A percentile compares a stretch with the other conserved stretches of the same genome.
Evolutionary conservation across 2,888 invertebrate genomes (phyloP).

Genomic region (Netelia melanura): DNA sequence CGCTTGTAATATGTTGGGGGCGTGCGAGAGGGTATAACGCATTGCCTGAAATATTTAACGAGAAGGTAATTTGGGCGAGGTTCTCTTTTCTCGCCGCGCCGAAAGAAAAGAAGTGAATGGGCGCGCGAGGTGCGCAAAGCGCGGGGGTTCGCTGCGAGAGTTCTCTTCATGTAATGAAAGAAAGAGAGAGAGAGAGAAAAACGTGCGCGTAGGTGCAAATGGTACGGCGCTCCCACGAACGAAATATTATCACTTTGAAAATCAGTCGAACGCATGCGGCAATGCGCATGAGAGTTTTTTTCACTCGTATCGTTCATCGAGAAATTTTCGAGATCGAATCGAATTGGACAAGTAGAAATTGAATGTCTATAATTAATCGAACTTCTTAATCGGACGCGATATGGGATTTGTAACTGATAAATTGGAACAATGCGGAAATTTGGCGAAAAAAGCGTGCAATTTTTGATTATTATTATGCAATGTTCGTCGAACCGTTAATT

Average conservation of each 20-base stretch:
- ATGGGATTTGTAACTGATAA: neutral
- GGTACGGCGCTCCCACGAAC: constrained; percentile 39
- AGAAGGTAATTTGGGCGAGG: constrained; percentile 78
- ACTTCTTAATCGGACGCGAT: neutral
- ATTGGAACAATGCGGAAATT: neutral
- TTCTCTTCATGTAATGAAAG: neutral
- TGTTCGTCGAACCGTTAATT: too few species aligned
- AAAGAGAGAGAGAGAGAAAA: constrained; percentile 1
- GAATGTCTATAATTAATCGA: too few species aligned
- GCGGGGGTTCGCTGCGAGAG: neutral
- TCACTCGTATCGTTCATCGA: neutral
- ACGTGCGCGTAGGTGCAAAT: constrained; percentile 49
- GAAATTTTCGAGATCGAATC: constrained; percentile 8
- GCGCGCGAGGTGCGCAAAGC: neutral
- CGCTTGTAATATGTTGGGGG: constrained; percentile 77
- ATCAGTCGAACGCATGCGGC: neutral
- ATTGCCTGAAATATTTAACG: constrained; percentile 82
- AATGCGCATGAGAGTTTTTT: neutral
- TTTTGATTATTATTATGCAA: too few species aligned
- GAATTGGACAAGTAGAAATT: neutral
- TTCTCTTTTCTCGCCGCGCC: constrained; percentile 22
- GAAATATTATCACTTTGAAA: constrained; percentile 49
- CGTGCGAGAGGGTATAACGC: constrained; percentile 81
- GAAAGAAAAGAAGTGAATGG: neutral
- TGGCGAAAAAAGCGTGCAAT: too few species aligned